Conservation (phyloP, 2,888 invertebrate genomes). For the Leptopilina drosophilae region DNA sequence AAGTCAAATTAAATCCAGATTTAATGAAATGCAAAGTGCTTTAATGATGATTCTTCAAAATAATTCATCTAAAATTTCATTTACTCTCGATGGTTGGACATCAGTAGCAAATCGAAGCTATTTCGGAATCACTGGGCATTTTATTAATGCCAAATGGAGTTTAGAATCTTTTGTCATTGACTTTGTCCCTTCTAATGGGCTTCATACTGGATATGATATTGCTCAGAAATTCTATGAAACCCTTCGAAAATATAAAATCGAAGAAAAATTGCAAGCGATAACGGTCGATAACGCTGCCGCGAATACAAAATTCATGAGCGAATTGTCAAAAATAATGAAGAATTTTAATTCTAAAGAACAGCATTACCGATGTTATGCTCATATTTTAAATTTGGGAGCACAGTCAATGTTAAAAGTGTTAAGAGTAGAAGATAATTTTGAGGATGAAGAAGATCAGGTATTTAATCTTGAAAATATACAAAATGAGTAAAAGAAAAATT, state of each 20-base stretch:
- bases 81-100: neutral
- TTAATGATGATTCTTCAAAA: neutral
- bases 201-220: neutral
- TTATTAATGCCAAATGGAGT: neutral
- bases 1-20: neutral
- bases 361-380: too few species aligned
- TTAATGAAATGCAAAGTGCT: neutral
- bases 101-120: neutral
- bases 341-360: too few species aligned
- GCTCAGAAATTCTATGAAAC: slow-evolving; percentile 3
- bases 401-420: too few species aligned
- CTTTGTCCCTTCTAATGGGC: neutral
- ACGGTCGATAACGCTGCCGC: too few species aligned
- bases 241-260: neutral
- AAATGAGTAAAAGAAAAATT: too few species aligned
- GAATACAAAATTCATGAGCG: too few species aligned
- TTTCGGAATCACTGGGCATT: neutral
- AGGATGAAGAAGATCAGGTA: too few species aligned
- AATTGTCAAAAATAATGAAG: too few species aligned
- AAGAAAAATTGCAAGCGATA: slow-evolving; percentile 22
- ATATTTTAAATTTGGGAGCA: too few species aligned
- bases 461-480: too few species aligned
- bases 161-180: neutral
- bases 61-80: neutral
- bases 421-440: too few species aligned